These are phyloP conservation scores for Argya squamiceps DNA, from an alignment of 2,797 vertebrate species.

Conservation along the genomic window DNA sequence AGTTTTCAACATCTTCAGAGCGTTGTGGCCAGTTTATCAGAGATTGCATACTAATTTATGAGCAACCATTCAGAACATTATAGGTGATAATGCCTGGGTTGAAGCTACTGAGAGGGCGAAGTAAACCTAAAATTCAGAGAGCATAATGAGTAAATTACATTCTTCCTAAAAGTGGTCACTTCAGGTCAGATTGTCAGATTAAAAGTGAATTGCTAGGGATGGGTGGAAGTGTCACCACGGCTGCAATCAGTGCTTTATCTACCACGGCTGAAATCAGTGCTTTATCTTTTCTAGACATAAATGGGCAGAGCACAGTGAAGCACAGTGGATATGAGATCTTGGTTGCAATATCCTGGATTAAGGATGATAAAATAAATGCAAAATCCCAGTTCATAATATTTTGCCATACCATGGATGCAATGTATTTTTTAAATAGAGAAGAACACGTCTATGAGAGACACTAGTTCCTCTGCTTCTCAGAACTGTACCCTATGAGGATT, in stretches of 20 bases:
- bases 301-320: not conserved
- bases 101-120: not conserved
- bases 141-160: not conserved
- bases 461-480: not conserved
- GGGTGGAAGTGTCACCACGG: fast-evolving
- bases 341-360: not conserved
- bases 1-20: not conserved
- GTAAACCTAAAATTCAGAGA: not conserved
- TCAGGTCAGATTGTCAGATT: not conserved
- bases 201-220: not conserved
- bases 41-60: not conserved
- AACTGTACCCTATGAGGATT: not conserved
- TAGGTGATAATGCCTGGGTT: not conserved
- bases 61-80: not conserved
- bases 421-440: not conserved
- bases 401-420: not conserved
- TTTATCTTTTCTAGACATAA: not conserved
- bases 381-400: not conserved
- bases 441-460: not conserved
- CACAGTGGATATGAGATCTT: not conserved
- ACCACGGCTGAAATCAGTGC: fast-evolving
- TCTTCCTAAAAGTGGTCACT: not conserved
- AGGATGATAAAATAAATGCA: not conserved
- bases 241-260: not conserved
- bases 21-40: not conserved